Percentiles rank a stretch among this genome's conserved stretches.
phyloP scores from a whole-genome alignment of 2,888 invertebrate genomes.

The Reticulitermes lucifugus region DNA sequence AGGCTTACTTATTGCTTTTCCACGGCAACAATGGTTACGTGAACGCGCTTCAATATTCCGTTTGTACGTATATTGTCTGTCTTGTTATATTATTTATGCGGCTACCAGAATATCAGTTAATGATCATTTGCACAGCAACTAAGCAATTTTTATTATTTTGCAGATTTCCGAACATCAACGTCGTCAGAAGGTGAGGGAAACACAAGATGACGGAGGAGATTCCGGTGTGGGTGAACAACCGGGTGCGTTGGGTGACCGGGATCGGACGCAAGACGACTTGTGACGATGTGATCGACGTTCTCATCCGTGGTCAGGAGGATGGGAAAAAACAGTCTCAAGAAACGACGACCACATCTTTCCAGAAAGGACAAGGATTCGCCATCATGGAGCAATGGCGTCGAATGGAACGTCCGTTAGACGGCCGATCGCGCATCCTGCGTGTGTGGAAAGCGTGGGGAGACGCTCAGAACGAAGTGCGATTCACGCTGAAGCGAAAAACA shows the following conservation, averaged over 20 bases:
- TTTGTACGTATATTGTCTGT: too few species aligned
- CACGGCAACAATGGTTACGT: too few species aligned
- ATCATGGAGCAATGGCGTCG: conserved; percentile 84
- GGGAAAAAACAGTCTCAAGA: conserved; percentile 42
- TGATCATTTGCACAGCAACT: too few species aligned
- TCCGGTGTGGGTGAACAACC: conserved; percentile 80
- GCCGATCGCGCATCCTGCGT: conserved; percentile 79
- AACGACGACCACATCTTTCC: conserved; percentile 19
- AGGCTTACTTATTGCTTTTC: too few species aligned
- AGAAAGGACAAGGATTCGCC: conserved; percentile 68
- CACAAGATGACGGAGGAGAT: conserved; percentile 65
- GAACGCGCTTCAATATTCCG: too few species aligned
- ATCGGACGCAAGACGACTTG: conserved; percentile 82
- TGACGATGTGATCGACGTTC: conserved; percentile 79
- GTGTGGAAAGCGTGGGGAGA: conserved; percentile 86
- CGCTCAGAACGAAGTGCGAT: conserved; percentile 70
- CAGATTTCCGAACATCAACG: background rate
- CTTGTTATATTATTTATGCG: too few species aligned
- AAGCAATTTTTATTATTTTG: background rate
- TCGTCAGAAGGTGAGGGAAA: background rate
- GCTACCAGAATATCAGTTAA: too few species aligned
- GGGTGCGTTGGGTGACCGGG: conserved; percentile 84
- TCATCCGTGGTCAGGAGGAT: conserved; percentile 68
- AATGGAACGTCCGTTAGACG: conserved; percentile 78
- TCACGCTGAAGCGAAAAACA: conserved; percentile 63